Base-by-base conservation (phyloP, 2,797 vertebrate genomes). In the Pangasius macronema region DNA sequence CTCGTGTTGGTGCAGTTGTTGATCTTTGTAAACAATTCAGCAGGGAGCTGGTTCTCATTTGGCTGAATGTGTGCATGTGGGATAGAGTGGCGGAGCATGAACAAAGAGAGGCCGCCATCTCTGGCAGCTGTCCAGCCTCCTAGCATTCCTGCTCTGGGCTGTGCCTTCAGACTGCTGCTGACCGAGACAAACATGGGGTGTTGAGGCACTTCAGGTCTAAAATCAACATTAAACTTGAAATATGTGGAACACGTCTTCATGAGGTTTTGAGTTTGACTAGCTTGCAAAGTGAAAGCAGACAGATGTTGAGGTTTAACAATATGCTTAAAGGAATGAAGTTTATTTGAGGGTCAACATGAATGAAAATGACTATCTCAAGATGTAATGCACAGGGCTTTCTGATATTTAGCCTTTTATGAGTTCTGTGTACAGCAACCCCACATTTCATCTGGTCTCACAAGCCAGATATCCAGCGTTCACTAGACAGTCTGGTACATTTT, bases 111-210 rank as follows among this genome's bases (percentile, higher is more conserved):
- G 73, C 86, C 87, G 84, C 70, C 86, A 80, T 76, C 86, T 73
- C 83, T 91, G 91, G 91, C 88, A 88, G 57, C 51, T 18, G 67
- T 92, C 91, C 88, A 88, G 36, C 65, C 49, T 76, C 42, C 84
- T n/a, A 88, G 85, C 89, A 91, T 91, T 90, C 89, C 91, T 90
- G 42, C 61, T 89, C 79, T 83, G 87, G 87, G 90, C 76, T 82
- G 89, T 85, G 88, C 88, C 85, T 85, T 83, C 46, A 82, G 70
- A 86, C 77, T 87, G 89, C 85, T 89, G 87, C 80, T 84, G 85
- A 88, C 88, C 57, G 82, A 65, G 59, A 85, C 42, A 57, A 89
- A 85, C 63, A 70, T 61, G 16, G 65, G 59, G 13, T 65, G 39
- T 24, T 77, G 20, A 72, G 75, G 57, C n/a, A 59, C 82, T 81